Evolutionary conservation across 2,113 vertebrate genomes (phyloP).

Genomic region (Alaudala cheleensis): DNA sequence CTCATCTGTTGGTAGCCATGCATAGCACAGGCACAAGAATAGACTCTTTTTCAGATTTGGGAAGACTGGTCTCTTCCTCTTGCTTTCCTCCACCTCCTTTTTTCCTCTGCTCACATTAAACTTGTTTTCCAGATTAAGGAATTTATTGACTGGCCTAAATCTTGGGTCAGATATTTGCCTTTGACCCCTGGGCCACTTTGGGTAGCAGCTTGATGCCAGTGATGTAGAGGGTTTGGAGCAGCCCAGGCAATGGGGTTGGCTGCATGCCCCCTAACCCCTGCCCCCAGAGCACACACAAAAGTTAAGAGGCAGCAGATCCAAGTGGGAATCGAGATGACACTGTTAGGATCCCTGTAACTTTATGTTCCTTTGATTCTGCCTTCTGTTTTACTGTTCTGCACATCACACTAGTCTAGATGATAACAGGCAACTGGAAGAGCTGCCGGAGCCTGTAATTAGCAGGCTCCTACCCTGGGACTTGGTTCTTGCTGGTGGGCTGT

Average conservation of each 20-base stretch:
- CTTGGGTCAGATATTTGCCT: not conserved
- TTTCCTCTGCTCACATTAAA: not conserved
- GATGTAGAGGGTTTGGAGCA: not conserved
- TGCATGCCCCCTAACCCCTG: fast-evolving
- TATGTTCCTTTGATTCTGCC: constrained; percentile 49
- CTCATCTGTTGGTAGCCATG: not conserved
- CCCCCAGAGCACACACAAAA: not conserved
- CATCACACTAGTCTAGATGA: constrained; percentile 12
- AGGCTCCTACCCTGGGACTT: constrained; percentile 32
- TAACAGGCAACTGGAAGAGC: constrained; percentile 43
- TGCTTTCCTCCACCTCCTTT: not conserved
- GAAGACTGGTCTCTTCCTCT: not conserved
- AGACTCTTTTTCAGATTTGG: not conserved
- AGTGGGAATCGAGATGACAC: not conserved
- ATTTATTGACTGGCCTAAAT: not conserved
- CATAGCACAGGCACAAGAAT: not conserved
- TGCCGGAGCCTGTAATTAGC: constrained; percentile 21
- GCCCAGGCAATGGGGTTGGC: not conserved
- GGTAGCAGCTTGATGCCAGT: not conserved
- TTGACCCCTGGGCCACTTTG: not conserved
- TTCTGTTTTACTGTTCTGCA: not conserved
- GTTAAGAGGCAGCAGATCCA: not conserved
- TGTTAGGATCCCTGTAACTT: constrained; percentile 27
- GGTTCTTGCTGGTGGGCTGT: constrained; percentile 36
- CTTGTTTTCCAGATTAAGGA: not conserved